phyloP scores from a whole-genome alignment of 2,113 vertebrate genomes.

The Oncorhynchus mykiss region DNA sequence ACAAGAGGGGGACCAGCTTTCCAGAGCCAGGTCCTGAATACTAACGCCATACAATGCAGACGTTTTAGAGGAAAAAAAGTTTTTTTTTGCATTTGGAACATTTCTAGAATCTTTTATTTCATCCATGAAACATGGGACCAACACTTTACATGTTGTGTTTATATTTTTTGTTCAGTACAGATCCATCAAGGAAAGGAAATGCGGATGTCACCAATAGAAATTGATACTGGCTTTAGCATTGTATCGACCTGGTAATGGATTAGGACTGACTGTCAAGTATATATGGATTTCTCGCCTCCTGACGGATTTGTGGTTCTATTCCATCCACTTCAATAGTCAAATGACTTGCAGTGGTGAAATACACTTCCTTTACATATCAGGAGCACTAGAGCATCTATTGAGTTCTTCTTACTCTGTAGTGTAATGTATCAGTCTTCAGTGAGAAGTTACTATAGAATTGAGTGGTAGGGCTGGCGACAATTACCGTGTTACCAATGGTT shows the following conservation, averaged over 20 bases:
- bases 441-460: no score
- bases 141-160: no score
- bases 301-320: neutral
- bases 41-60: no score
- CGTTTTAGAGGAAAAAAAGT: no score
- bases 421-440: no score
- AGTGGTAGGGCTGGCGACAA: neutral
- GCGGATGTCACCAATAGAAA: neutral
- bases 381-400: no score
- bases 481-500: no score
- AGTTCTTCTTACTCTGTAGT: no score
- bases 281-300: slow-evolving; percentile 3
- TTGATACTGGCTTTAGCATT: neutral
- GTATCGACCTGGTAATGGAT: slow-evolving; percentile 21
- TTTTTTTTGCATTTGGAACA: no score
- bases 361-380: neutral
- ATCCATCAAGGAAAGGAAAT: neutral
- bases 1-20: neutral
- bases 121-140: no score
- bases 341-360: neutral
- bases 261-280: slow-evolving; percentile 21
- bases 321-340: neutral
- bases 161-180: no score
- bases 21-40: slow-evolving; percentile 2
- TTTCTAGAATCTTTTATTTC: no score